Evolutionary conservation across 2,888 invertebrate genomes (phyloP).

Genomic region (Eugnorisma glareosa): DNA sequence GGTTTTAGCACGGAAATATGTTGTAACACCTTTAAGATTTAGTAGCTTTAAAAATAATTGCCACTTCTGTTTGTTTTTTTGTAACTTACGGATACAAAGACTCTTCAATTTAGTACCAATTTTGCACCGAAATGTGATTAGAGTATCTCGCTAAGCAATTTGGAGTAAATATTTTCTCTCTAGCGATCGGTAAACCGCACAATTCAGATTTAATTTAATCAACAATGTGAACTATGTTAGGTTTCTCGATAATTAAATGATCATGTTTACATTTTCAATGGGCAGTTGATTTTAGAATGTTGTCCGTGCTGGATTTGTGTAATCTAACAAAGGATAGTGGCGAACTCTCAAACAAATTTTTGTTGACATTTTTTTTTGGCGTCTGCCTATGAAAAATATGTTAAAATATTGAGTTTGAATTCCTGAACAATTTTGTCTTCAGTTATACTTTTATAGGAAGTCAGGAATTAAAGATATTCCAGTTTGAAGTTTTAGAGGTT

Average conservation of each 20-base stretch:
- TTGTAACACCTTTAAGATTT: conserved; percentile 36
- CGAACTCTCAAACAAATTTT: too few species aligned
- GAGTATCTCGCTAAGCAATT: conserved; percentile 64
- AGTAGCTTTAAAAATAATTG: conserved; percentile 61
- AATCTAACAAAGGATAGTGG: conserved; percentile 20
- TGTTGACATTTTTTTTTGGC: too few species aligned
- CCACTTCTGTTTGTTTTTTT: conserved; percentile 69
- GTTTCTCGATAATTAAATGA: conserved; percentile 61
- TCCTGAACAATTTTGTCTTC: too few species aligned
- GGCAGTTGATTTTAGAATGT: conserved; percentile 40
- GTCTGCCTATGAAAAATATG: too few species aligned
- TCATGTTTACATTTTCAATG: conserved; percentile 51
- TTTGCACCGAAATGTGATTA: conserved; percentile 74
- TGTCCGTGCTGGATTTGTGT: conserved; percentile 22
- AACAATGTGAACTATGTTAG: conserved; percentile 59
- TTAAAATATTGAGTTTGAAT: too few species aligned
- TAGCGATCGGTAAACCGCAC: conserved; percentile 53
- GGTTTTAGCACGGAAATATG: conserved; percentile 27
- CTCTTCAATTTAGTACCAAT: conserved; percentile 71
- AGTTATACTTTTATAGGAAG: too few species aligned
- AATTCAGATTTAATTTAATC: conserved; percentile 63
- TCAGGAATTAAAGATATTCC: too few species aligned
- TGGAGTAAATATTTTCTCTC: conserved; percentile 64
- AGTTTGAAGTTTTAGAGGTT: too few species aligned
- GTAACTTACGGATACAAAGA: conserved; percentile 67